Evolutionary conservation across 2,888 invertebrate species (phyloP), one percentile per base, ranked within the genome.

Genomic region (Listrodromus nycthemerus): DNA sequence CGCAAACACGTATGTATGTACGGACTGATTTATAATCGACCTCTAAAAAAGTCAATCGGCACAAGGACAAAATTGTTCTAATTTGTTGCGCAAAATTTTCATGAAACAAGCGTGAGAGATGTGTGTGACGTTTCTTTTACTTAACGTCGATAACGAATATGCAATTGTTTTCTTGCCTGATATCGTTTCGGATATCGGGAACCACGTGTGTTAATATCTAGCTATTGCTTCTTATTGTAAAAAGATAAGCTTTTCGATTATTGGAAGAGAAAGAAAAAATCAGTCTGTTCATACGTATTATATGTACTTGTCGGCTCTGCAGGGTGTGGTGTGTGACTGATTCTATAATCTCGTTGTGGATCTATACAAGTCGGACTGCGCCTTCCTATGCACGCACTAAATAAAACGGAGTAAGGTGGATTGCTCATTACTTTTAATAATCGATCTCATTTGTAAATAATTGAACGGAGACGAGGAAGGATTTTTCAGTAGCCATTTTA

Each of bases 391-490:
- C 87, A 90, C 87, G 89, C 88, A 88, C 86, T 85, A 85, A 76
- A 86, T 86, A 41, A 10, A 63, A 80, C 58, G 76, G 82, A 67
- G 73, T 78, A 78, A 77, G 75, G 80, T 83, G 86, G 79, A 89
- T 89, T 90, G 89, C 89, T 91, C 89, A 90, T 90, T 90, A 90
- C 83, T 81, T 86, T 89, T 88, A 87, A 89, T 84, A 65, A 87
- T 89, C 89, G 90, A 90, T 90, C 90, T 90, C 90, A 89, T 89
- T 89, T 90, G 87, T 89, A 89, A 88, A 87, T 90, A 89, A 87
- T 87, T 80, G 88, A 85, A 86, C 86, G 85, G 84, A 79, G 66
- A 65, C 58, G 65, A 30, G 66, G 24, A 33, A 48, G 48, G 55
- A 30, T 65, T 76, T 65, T 67, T 67, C 61, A 71, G 76, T 63